Conservation (phyloP, 1,140 invertebrate genomes). For the Eurosta solidaginis region DNA sequence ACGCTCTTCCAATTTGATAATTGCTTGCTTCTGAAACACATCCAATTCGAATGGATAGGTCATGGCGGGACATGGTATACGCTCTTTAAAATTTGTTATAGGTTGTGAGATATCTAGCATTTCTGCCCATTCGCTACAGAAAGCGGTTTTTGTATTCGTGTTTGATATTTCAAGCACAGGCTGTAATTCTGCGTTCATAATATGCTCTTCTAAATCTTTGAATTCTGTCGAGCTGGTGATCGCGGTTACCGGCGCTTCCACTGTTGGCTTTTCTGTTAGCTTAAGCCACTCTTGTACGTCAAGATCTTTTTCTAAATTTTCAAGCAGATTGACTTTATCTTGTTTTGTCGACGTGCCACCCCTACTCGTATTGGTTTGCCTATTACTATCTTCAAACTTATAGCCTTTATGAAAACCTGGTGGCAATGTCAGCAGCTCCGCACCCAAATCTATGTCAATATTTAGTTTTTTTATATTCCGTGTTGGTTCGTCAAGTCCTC, state of each 20-base stretch:
- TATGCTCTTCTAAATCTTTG: slow-evolving; percentile 51
- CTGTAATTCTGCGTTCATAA: slow-evolving; percentile 56
- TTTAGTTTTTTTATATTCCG: slow-evolving; percentile 47
- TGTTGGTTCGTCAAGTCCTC: slow-evolving; percentile 71
- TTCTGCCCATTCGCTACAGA: slow-evolving; percentile 80
- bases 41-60: slow-evolving; percentile 94
- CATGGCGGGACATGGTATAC: slow-evolving; percentile 83
- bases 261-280: slow-evolving; percentile 39
- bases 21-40: slow-evolving; percentile 95
- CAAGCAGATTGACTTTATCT: slow-evolving; percentile 46
- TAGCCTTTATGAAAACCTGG: slow-evolving; percentile 69
- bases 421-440: slow-evolving; percentile 66
- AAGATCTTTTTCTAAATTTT: slow-evolving; percentile 50
- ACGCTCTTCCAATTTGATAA: slow-evolving; percentile 90
- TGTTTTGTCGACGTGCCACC: not conserved
- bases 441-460: slow-evolving; percentile 61
- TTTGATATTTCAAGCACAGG: slow-evolving; percentile 64
- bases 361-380: not conserved
- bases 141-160: slow-evolving; percentile 49
- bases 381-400: slow-evolving; percentile 54
- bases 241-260: not conserved
- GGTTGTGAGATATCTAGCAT: slow-evolving; percentile 80
- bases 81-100: slow-evolving; percentile 80
- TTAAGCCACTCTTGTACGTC: slow-evolving; percentile 55
- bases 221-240: slow-evolving; percentile 40